Conservation (phyloP, 2,888 invertebrate species). For the Phortica magna region DNA sequence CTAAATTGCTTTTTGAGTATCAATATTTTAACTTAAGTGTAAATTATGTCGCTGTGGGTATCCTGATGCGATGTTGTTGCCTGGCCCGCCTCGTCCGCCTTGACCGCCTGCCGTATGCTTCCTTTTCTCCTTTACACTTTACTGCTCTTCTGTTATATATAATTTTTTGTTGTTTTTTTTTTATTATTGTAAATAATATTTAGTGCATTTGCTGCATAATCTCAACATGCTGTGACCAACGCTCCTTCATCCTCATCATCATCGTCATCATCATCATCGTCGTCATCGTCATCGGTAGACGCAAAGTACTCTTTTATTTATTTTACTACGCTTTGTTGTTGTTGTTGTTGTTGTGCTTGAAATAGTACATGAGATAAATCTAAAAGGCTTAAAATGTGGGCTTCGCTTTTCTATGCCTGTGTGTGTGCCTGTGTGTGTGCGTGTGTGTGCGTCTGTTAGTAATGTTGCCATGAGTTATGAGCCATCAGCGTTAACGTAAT, state of each 20-base stretch:
- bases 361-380: slow-evolving; percentile 67
- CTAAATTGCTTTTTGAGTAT: slow-evolving; percentile 77
- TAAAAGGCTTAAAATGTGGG: slow-evolving; percentile 57
- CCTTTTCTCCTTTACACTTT: background rate
- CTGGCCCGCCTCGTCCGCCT: too few relatives aligned
- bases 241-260: background rate
- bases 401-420: slow-evolving; percentile 1
- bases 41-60: slow-evolving; percentile 62
- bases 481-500: slow-evolving; percentile 3
- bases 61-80: slow-evolving; percentile 12
- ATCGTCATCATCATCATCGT: background rate
- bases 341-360: slow-evolving; percentile 34
- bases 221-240: background rate
- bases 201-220: slow-evolving; percentile 28
- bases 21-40: slow-evolving; percentile 77
- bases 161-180: background rate
- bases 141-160: background rate
- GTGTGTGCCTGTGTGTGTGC: background rate
- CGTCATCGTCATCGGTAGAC: background rate
- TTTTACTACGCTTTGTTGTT: background rate
- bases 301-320: background rate
- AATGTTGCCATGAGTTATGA: slow-evolving; percentile 15
- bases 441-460: background rate
- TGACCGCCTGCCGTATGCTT: background rate
- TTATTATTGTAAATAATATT: slow-evolving; percentile 29